Base-by-base conservation (phyloP, 2,797 vertebrate genomes). In the Etheostoma perlongum region DNA sequence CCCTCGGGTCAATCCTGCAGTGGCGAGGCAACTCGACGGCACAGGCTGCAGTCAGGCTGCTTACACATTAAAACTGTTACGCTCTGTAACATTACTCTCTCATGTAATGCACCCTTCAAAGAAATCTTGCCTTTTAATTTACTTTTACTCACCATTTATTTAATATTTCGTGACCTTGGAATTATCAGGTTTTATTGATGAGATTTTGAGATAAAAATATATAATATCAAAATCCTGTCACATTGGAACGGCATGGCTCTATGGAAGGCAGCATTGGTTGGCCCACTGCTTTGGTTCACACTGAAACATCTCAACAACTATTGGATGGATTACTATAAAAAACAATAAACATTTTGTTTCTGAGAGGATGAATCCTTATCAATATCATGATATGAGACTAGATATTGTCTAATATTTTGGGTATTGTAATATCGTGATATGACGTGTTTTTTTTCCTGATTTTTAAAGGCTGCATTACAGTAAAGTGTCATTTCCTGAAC, bases 1-100 rank as follows among this genome's bases (percentile, higher is more conserved):
- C 83, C 88, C 76, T 74, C 75, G 59, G 87, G 89, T 89, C 76
- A 89, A 89, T 92, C 90, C 87, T 60, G 55, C 15, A 9, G 62
- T 54, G 48, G 58, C 12, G 36, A 74, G 77, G 74, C 79, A 67
- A 72, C 82, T 73, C 72, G 67, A n/a, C 67, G 23, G 5, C 77
- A 40, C 74, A 33, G 58, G 54, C 82, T 72, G 77, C 70, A 53
- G 72, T 69, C 85, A 67, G 73, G 68, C 59, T 69, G 64, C 74
- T 58, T 25, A 60, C 69, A 82, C 78, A 91, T 91, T 86, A 91
- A 85, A 86, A 73, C 49, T 71, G 66, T 71, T 57, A 73, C 13
- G 13, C 57, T 21, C 68, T 27, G 27, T 74, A 82, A 79, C 74
- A 55, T 77, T 74, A 61, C 48, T 46, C 18, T 25, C 7, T 82